Conservation (phyloP, 2,888 invertebrate genomes). For the Tortricodes alternella region DNA sequence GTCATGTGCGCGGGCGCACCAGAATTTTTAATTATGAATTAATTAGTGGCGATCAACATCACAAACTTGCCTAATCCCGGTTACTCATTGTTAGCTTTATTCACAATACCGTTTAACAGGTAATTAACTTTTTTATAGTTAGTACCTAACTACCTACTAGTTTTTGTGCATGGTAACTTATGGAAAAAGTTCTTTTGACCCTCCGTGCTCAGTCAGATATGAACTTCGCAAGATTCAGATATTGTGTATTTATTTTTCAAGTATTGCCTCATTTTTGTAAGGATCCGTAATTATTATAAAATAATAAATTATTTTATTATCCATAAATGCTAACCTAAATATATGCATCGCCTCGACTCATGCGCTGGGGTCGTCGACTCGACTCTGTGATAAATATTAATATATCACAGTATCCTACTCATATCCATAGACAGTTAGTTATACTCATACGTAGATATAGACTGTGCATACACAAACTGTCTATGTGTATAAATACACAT, state of each 20-base stretch:
- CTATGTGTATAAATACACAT: slow-evolving; percentile 2
- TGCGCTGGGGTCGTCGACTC: slow-evolving; percentile 69
- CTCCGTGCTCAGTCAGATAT: too few species aligned
- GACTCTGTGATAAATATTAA: slow-evolving; percentile 71
- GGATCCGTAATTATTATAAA: slow-evolving; percentile 19
- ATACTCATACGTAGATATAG: too few species aligned
- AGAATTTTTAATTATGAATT: slow-evolving; percentile 83
- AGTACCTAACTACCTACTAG: neutral
- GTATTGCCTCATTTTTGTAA: too few species aligned
- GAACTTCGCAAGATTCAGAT: too few species aligned
- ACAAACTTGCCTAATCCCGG: slow-evolving; percentile 71
- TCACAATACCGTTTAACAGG: slow-evolving; percentile 36
- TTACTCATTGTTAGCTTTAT: slow-evolving; percentile 50
- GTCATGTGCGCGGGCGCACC: slow-evolving; percentile 74
- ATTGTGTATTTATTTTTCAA: too few species aligned
- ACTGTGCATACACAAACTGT: neutral
- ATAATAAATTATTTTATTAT: slow-evolving; percentile 28
- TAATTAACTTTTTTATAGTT: slow-evolving; percentile 6
- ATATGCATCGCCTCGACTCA: slow-evolving; percentile 53
- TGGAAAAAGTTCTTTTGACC: too few species aligned
- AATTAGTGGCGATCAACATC: slow-evolving; percentile 78
- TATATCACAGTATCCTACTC: slow-evolving; percentile 44
- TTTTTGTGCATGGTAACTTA: too few species aligned
- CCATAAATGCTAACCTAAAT: slow-evolving; percentile 38
- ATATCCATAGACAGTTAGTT: slow-evolving; percentile 29